These are phyloP conservation scores for Dunckerocampus dactyliophorus DNA, from an alignment of 2,113 vertebrate species.

Conservation along the genomic window DNA sequence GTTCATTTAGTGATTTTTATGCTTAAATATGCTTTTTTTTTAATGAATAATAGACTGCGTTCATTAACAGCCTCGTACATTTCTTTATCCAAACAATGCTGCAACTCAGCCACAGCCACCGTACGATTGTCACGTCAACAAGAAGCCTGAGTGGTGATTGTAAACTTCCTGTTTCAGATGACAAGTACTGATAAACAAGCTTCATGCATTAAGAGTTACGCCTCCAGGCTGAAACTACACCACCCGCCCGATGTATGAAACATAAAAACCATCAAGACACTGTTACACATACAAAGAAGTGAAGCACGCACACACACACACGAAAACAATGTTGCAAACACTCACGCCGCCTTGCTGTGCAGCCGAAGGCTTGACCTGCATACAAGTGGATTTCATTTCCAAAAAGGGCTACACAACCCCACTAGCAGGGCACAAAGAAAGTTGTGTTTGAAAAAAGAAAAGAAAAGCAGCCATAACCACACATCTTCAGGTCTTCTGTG, in stretches of 20 bases:
- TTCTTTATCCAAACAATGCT: no score
- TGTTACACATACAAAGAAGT: not conserved
- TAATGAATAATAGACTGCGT: no score
- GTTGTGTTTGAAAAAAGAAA: not conserved
- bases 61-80: no score
- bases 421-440: conserved; percentile 15
- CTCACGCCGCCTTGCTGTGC: conserved; percentile 66
- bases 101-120: no score
- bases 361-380: conserved; percentile 63
- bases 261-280: not conserved
- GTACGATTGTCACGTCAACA: no score
- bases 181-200: not conserved
- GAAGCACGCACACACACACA: conserved; percentile 2
- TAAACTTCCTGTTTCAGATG: not conserved
- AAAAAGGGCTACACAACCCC: conserved; percentile 17
- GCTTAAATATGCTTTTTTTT: no score
- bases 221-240: conserved; percentile 3
- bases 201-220: not conserved
- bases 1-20: no score
- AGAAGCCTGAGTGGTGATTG: no score
- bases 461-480: not conserved
- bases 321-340: conserved; percentile 15
- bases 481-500: conserved; percentile 3
- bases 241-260: conserved; percentile 4
- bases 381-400: conserved; percentile 73